Evolutionary conservation across 2,888 invertebrate species (phyloP).

Genomic region (Himalopsyche kuldschensis): DNA sequence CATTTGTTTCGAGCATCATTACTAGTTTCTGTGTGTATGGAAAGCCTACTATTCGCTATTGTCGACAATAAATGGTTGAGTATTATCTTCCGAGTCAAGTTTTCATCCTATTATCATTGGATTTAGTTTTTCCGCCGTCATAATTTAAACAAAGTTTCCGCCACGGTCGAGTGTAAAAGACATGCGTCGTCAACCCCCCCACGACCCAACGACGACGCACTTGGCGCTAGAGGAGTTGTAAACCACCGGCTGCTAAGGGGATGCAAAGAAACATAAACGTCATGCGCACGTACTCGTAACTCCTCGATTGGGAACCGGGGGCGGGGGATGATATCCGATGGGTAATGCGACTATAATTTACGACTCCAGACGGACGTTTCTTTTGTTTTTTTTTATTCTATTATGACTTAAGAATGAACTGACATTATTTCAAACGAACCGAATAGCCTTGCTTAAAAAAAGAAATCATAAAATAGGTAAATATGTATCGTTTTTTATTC

Average conservation of each 20-base stretch:
- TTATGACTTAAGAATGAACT: background rate
- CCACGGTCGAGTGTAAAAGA: background rate
- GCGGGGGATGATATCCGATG: background rate
- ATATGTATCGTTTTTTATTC: too few relatives aligned
- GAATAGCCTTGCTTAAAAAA: too few relatives aligned
- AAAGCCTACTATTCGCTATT: too few relatives aligned
- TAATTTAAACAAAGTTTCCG: background rate
- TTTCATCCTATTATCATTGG: background rate
- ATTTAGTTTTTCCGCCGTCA: background rate
- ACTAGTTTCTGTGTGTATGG: too few relatives aligned
- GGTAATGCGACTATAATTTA: background rate
- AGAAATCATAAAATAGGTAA: too few relatives aligned
- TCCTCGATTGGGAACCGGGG: background rate
- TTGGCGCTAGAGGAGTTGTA: background rate
- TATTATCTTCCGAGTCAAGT: background rate
- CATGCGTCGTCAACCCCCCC: background rate
- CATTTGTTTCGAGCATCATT: too few relatives aligned
- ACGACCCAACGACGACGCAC: background rate
- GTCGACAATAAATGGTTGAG: too few relatives aligned
- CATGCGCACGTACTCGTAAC: conserved; percentile 12
- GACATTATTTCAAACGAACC: background rate
- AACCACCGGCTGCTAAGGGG: background rate
- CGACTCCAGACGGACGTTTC: background rate
- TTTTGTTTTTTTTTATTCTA: background rate
- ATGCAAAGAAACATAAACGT: conserved; percentile 24